Evolutionary conservation across 1,140 invertebrate genomes (phyloP).

Genomic region (Drosophila baimaii): DNA sequence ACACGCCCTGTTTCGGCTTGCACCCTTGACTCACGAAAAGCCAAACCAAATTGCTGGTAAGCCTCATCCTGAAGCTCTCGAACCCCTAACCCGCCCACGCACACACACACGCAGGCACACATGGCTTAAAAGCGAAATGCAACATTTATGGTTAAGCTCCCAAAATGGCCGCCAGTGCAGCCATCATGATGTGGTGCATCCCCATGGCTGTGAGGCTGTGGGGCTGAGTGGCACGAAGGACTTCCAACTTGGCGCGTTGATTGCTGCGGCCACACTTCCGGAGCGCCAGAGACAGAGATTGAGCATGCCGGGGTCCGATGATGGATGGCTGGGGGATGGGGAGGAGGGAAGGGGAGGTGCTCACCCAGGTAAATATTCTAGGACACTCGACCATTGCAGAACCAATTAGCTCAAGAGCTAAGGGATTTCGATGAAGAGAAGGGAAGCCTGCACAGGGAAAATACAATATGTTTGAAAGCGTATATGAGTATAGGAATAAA

Average conservation of each 20-base stretch:
- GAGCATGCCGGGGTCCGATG: constrained; percentile 26
- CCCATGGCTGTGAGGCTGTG: neutral
- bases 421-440: neutral
- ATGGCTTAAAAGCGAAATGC: constrained; percentile 70
- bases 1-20: neutral
- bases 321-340: constrained; percentile 5
- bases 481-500: neutral
- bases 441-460: neutral
- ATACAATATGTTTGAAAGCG: neutral
- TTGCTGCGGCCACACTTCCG: constrained; percentile 77
- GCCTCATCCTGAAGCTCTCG: constrained; percentile 39
- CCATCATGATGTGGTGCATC: constrained; percentile 9
- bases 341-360: neutral
- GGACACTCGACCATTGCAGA: constrained; percentile 53
- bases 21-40: constrained; percentile 59
- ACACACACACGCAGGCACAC: constrained; percentile 30
- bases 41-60: constrained; percentile 75
- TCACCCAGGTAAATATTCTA: constrained; percentile 52
- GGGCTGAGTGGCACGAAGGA: constrained; percentile 9
- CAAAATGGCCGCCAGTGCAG: constrained; percentile 57
- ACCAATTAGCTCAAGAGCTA: constrained; percentile 66
- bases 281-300: constrained; percentile 46
- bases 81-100: neutral
- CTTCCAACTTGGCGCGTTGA: constrained; percentile 60
- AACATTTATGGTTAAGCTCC: constrained; percentile 75